Evolutionary conservation across 2,888 invertebrate genomes (phyloP), one percentile per base, ranked within the genome.

Genomic region (Chorisops tibialis): DNA sequence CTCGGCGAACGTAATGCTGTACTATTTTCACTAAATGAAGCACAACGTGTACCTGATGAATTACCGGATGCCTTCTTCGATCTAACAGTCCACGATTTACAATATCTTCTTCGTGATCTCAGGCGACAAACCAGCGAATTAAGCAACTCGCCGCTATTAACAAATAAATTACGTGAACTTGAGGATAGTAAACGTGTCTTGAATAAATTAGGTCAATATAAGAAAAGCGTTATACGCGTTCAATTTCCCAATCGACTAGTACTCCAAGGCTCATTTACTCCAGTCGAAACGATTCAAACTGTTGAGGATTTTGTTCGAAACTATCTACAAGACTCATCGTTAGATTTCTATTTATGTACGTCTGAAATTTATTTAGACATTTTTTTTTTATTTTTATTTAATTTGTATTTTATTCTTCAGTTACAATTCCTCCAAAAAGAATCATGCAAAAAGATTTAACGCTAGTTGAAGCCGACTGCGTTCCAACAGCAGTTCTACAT

Each of bases 61-160:
- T 77, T 89, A 38, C 88, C 90, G 0, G 94, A 96, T 76, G 89
- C 90, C 52, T 96, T 96, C 76, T 96, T 90, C 75, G 91, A 94
- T 65, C 77, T 95, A 43, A 91, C 91, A 1, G 82, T 91, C 45
- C 85, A 87, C 62, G 96, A 96, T 80, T 86, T 93, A 0, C 86
- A 85, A 70, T 82, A 82, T 72, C 81, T 96, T 62, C 81, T 91
- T 61, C 81, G 84, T 58, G 92, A 93, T 71, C 81, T 91, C 35
- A 88, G 87, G 71, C 83, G 84, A 70, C 81, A 81, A 41, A 77
- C 87, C 3, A 75, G 82, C 30, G 83, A 84, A 58, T 73, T 87
- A 61, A 89, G 90, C 72, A 87, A 91, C 63, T 83, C 85, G 11
- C 91, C 91, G 1, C 76, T 96, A 48, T 77, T 87, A 69, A 92